A percentile compares a stretch with the other conserved stretches of the same genome.
Conservation (phyloP, 2,888 invertebrate species). For the Calliphora vomitoria region DNA sequence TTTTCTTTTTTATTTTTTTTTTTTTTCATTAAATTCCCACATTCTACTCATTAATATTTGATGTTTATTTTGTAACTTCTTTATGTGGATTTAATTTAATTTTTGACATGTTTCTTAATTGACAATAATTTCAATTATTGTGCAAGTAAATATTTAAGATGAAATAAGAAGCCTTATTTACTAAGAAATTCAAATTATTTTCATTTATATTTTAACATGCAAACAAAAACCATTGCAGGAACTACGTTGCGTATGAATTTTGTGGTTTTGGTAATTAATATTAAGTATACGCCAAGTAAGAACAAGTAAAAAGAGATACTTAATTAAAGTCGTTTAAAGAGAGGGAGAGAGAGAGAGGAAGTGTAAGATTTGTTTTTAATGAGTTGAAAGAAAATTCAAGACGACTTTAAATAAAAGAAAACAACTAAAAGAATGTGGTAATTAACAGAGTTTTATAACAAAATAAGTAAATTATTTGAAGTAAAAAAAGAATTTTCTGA, state of each 20-base stretch:
- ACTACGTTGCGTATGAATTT: not conserved
- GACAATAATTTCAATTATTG: constrained; percentile 32
- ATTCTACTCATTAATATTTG: constrained; percentile 25
- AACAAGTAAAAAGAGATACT: not conserved
- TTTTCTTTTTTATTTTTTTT: not conserved
- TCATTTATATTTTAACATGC: not conserved
- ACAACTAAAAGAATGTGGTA: not conserved
- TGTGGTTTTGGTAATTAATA: constrained; percentile 23
- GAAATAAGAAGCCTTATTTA: not conserved
- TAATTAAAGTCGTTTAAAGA: not conserved
- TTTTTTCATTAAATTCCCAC: not conserved
- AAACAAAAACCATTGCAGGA: not conserved
- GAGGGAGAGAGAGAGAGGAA: not conserved
- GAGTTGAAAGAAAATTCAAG: not conserved
- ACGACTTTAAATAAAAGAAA: not conserved
- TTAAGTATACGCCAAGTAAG: not conserved
- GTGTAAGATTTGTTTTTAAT: not conserved
- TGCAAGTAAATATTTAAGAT: constrained; percentile 1
- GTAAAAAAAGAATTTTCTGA: no score
- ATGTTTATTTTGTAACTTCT: constrained; percentile 37
- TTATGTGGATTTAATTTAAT: constrained; percentile 44
- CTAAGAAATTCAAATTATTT: not conserved
- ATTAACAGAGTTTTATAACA: no score
- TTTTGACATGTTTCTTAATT: constrained; percentile 13
- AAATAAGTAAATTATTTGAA: no score